Evolutionary conservation across 2,797 vertebrate species (phyloP), one percentile per base, ranked within the genome.

Genomic region (Phrynocephalus vlangalii): DNA sequence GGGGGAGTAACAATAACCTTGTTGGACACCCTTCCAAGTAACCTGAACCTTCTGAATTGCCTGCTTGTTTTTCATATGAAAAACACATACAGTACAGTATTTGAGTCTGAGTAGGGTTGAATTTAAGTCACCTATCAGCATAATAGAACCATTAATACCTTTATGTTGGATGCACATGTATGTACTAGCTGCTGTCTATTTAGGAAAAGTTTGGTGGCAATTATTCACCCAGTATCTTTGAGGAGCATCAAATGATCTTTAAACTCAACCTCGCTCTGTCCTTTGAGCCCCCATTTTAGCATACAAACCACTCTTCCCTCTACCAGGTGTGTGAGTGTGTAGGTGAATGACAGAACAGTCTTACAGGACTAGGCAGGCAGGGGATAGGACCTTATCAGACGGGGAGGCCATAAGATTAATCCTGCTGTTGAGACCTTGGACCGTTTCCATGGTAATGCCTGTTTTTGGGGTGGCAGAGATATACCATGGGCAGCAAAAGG

Each of bases 401-500:
- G 50, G 38, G 16, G 8, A 75, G 38, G 44, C 16, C 28, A 75
- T 79, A 66, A 84, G 56, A 72, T 67, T 79, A 79, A 84, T 73
- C 22, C n/a, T 50, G 44, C 68, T 22, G 5, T 44, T 80, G 38
- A 33, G 81, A 87, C 9, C 6, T 44, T 13, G 50, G 66, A 60
- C 48, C 24, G n/a, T 70, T 87, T 83, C 50, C 18, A 79, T 83
- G 73, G 56, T 70, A 88, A 88, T 38, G 5, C 8, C 26, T 63
- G 33, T 71, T 26, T 38, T 71, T 28, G 76, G n/a, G 67, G 48
- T 44, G 66, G 6, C 30, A 16, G 16, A 13, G 7, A 66, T 10
- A 9, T 76, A 48, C 60, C 48, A 60, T 20, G 76, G 77, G 24
- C 52, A 8, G 38, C 26, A 66, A 56, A 13, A 84, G n/a, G 20